Percentiles rank a stretch among this genome's conserved stretches.
Evolutionary conservation across 53 echinoderm and acorn worm genomes (phyloP).

Genomic region (Zoroaster sp.): DNA sequence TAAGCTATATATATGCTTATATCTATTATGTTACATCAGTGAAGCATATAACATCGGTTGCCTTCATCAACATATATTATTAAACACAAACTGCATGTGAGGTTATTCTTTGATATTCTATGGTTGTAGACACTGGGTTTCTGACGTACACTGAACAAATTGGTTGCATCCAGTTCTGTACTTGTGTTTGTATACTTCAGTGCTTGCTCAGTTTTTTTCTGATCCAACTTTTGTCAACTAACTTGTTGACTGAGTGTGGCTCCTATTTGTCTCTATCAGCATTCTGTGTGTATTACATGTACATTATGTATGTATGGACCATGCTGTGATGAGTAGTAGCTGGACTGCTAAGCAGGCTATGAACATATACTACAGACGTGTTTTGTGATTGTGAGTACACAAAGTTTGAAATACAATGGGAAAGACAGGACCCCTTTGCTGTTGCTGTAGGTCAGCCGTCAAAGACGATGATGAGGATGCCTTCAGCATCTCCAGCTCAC

Average conservation of each 20-base stretch:
- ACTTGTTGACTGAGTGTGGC: background rate
- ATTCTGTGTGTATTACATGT: background rate
- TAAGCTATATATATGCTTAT: too few relatives aligned
- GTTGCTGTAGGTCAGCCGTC: background rate
- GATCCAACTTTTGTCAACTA: background rate
- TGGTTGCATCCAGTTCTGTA: background rate
- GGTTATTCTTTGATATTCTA: too few relatives aligned
- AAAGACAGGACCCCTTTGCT: slow-evolving; percentile 3
- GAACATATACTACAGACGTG: too few relatives aligned
- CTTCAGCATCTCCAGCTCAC: background rate
- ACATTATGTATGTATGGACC: background rate
- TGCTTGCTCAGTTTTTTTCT: too few relatives aligned
- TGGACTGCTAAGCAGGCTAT: too few relatives aligned
- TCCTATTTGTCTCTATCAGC: background rate
- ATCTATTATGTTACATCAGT: background rate
- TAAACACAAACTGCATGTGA: background rate
- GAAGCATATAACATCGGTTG: background rate
- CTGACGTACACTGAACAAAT: background rate
- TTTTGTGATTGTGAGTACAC: too few relatives aligned
- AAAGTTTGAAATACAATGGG: too few relatives aligned
- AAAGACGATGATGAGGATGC: background rate
- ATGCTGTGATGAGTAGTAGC: too few relatives aligned
- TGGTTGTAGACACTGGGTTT: background rate
- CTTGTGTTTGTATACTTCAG: background rate
- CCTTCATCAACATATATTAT: background rate